Base-by-base conservation (phyloP, 2,888 invertebrate genomes). In the Leucozona laternaria region DNA sequence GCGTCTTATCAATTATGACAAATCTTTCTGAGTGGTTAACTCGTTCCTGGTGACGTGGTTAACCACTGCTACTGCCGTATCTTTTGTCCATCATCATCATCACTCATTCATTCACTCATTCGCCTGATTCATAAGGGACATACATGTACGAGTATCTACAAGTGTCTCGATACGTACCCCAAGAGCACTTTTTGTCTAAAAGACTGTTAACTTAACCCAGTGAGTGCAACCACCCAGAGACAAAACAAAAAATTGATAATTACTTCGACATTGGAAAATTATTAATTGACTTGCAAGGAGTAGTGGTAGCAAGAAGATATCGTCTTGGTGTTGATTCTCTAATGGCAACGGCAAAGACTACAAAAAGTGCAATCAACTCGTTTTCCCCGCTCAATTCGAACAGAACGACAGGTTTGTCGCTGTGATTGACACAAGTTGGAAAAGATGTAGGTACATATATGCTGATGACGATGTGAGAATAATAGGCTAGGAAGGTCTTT, bases 11-110 rank as follows among this genome's bases (percentile, higher is more conserved):
- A 91, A 92, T 92, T 91, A 91, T 91, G 91, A 92, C 91, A 91
- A 91, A 91, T 91, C 92, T 92, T 91, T 91, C 91, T 90, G 91
- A 91, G 91, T 92, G 91, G 91, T 89, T 91, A 91, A 89, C 90
- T 76, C 70, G 60, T n/a, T 81, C 66, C 45, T 43, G 15, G 28
- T 50, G 68, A 45, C 31, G 17, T 77, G 55, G 57, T 76, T 40
- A 55, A 48, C 60, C 34, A 17, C 40, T 22, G 50, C n/a, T 60
- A 53, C 58, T 64, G 73, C n/a, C 34, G 50, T 75, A 79, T 79
- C 79, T 62, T 22, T 25, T 37, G 83, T 70, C 73, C 73, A 73
- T 79, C 75, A 79, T 84, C 76, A 84, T 76, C 84, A 85, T 85
- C 85, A 80, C 72, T 76, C 80, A 84, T 80, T 80, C 84, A 85